Evolutionary conservation across 2,888 invertebrate species (phyloP).

Genomic region (Napeogenes inachia): DNA sequence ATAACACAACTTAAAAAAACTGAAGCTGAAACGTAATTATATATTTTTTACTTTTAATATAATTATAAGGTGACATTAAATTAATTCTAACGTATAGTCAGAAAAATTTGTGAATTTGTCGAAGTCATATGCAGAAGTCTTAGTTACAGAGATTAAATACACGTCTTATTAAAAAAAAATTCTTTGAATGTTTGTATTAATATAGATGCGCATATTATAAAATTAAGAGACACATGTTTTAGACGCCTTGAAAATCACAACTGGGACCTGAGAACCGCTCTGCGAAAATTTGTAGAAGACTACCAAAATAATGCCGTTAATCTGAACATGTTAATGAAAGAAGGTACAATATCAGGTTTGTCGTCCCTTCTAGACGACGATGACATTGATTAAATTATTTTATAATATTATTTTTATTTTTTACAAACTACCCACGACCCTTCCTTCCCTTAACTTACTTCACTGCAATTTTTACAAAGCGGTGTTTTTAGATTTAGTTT

Average conservation of each 20-base stretch:
- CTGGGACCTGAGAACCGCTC: conserved; percentile 55
- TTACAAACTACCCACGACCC: not conserved
- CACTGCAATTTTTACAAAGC: no score
- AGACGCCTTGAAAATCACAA: conserved; percentile 50
- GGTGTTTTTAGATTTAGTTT: no score
- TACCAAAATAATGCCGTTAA: conserved; percentile 38
- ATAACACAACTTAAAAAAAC: conserved; percentile 50
- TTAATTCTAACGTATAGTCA: no score
- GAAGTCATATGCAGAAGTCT: not conserved
- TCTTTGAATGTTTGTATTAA: no score
- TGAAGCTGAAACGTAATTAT: conserved; percentile 56
- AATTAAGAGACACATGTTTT: conserved; percentile 30
- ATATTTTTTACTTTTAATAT: not conserved
- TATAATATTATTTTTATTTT: conserved; percentile 8
- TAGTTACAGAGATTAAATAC: no score
- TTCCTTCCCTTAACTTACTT: no score
- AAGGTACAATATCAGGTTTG: conserved; percentile 51
- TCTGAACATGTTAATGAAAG: conserved; percentile 44
- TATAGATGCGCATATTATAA: no score
- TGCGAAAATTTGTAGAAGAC: conserved; percentile 43
- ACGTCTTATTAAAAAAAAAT: no score
- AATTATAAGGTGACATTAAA: no score
- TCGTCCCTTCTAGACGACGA: conserved; percentile 52
- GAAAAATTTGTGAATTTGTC: no score
- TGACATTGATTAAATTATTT: conserved; percentile 39